Evolutionary conservation across 2,888 invertebrate genomes (phyloP).

Genomic region (Taenaris catops): DNA sequence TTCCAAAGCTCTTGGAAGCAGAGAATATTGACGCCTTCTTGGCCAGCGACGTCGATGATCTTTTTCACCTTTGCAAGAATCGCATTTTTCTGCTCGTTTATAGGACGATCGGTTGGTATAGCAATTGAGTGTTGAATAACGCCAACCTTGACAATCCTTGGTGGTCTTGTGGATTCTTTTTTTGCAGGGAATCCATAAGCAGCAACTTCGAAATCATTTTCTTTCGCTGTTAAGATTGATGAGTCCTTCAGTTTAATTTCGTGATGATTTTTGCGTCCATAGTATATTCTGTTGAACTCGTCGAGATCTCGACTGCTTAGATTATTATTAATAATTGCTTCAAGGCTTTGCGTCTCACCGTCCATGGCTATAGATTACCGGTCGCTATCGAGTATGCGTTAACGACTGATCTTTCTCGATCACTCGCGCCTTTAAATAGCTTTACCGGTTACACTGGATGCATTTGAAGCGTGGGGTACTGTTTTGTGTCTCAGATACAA

Average conservation of each 20-base stretch:
- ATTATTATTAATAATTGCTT: conserved; percentile 61
- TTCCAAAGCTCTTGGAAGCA: conserved; percentile 99
- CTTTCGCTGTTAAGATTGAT: conserved; percentile 75
- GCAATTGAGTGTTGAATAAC: conserved; percentile 94
- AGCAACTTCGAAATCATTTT: conserved; percentile 75
- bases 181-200: conserved; percentile 69
- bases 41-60: conserved; percentile 91
- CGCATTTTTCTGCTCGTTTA: conserved; percentile 89
- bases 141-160: conserved; percentile 90
- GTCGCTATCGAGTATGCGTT: conserved; percentile 26
- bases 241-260: conserved; percentile 62
- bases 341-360: conserved; percentile 64
- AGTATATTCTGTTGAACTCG: conserved; percentile 69
- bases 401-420: conserved; percentile 37
- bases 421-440: conserved; percentile 48
- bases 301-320: conserved; percentile 61
- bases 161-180: conserved; percentile 78
- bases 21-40: conserved; percentile 91
- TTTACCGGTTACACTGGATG: conserved; percentile 34
- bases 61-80: conserved; percentile 87
- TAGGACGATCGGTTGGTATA: conserved; percentile 86
- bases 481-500: conserved; percentile 41
- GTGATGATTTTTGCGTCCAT: conserved; percentile 54
- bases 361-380: conserved; percentile 40
- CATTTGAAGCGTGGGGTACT: conserved; percentile 30